A percentile compares a stretch with the other conserved stretches of the same genome.
Evolutionary conservation across 2,888 invertebrate genomes (phyloP).

Genomic region (Meiosimyza decipiens): DNA sequence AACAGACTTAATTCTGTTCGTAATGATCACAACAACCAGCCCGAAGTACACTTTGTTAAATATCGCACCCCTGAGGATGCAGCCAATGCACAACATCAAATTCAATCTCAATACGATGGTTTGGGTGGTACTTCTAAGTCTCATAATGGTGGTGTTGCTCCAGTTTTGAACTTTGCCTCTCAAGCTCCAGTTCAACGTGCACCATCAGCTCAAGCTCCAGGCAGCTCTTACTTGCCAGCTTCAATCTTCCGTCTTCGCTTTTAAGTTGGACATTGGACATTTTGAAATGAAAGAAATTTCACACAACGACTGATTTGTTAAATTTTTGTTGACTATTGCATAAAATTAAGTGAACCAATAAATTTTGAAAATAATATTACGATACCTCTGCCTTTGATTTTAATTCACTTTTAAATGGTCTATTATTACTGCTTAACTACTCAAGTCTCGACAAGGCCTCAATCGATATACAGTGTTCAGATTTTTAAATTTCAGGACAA

Average conservation of each 20-base stretch:
- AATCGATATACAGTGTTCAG: too few species aligned
- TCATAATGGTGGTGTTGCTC: slow-evolving; percentile 54
- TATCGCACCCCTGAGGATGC: slow-evolving; percentile 61
- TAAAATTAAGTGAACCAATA: background rate
- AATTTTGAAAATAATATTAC: background rate
- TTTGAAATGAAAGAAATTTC: background rate
- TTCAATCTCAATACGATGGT: slow-evolving; percentile 56
- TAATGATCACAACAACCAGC: slow-evolving; percentile 51
- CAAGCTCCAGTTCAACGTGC: slow-evolving; percentile 44
- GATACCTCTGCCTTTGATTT: too few species aligned
- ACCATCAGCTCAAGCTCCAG: slow-evolving; percentile 44
- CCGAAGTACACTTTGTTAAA: slow-evolving; percentile 62
- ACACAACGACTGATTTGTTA: slow-evolving; percentile 9
- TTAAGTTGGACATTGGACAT: background rate
- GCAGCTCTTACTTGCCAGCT: slow-evolving; percentile 28
- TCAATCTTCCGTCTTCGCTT: slow-evolving; percentile 4
- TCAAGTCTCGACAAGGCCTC: too few species aligned
- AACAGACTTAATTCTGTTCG: slow-evolving; percentile 51
- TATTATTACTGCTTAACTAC: too few species aligned
- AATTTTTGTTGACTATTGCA: slow-evolving; percentile 5
- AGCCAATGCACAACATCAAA: slow-evolving; percentile 55
- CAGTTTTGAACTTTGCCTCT: slow-evolving; percentile 56
- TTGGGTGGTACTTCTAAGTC: slow-evolving; percentile 52
- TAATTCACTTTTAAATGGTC: too few species aligned
- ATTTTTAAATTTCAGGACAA: too few species aligned